These are phyloP conservation scores for Nephila pilipes DNA, from an alignment of 1,140 invertebrate species.

Conservation along the genomic window DNA sequence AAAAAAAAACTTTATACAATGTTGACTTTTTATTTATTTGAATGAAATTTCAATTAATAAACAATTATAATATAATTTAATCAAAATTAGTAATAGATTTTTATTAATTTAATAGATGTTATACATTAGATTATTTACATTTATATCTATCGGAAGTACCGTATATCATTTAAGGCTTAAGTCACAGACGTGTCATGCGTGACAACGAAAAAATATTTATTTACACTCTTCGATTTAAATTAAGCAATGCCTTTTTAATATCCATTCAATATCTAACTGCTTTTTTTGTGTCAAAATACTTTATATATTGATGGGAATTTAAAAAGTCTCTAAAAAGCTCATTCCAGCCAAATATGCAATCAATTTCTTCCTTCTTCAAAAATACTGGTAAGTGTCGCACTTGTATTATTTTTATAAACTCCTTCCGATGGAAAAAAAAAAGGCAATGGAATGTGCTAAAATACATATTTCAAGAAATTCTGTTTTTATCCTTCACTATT, in stretches of 20 bases:
- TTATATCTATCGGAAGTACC: no score
- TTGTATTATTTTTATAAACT: not conserved
- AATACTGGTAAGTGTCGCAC: not conserved
- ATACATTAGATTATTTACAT: no score
- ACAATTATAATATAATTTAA: no score
- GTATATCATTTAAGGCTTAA: no score
- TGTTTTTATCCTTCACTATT: not conserved
- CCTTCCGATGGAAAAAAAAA: not conserved
- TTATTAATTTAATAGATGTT: no score
- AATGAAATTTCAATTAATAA: no score
- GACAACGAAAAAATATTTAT: not conserved
- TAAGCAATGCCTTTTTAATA: not conserved
- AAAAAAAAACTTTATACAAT: no score
- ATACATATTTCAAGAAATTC: constrained; percentile 35
- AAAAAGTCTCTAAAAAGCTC: not conserved
- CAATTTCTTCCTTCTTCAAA: not conserved
- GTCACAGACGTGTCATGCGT: no score
- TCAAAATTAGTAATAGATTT: no score
- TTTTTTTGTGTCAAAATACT: not conserved
- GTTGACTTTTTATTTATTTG: no score
- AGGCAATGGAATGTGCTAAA: not conserved
- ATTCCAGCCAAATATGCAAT: not conserved
- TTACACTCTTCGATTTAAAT: not conserved
- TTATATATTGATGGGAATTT: not conserved
- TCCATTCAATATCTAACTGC: not conserved